Conservation (phyloP, 2,797 vertebrate species). For the Cryptoblepharus egeriae region DNA sequence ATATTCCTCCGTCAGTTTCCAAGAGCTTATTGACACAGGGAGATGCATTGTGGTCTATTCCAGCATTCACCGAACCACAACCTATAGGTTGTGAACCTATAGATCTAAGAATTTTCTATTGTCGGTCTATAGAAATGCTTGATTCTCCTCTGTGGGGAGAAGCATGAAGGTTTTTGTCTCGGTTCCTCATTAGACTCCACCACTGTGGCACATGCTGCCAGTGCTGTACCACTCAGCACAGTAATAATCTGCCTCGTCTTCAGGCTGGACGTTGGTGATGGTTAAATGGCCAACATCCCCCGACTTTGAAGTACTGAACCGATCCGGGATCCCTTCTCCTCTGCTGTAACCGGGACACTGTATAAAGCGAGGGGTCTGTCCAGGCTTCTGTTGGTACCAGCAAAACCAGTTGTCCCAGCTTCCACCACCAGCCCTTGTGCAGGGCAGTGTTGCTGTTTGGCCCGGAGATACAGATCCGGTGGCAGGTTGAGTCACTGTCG, state of each 20-base stretch:
- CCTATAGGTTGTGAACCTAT: no score
- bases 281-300: not conserved
- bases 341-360: not conserved
- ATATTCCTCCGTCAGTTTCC: no score
- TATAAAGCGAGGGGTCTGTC: no score
- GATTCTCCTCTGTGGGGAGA: no score
- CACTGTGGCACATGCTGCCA: not conserved
- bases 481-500: not conserved
- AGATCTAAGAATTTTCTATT: no score
- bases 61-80: no score
- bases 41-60: no score
- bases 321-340: not conserved
- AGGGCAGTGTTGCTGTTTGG: not conserved
- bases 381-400: no score
- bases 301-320: no score
- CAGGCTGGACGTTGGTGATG: not conserved
- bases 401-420: not conserved
- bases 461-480: not conserved
- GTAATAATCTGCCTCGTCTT: slow-evolving; percentile 5
- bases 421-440: not conserved
- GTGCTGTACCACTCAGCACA: not conserved
- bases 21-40: no score
- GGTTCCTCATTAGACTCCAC: not conserved
- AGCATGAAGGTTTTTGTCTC: not conserved
- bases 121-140: no score